These are phyloP conservation scores for Slavum lentiscoides DNA, from an alignment of 2,888 invertebrate species.

Conservation along the genomic window DNA sequence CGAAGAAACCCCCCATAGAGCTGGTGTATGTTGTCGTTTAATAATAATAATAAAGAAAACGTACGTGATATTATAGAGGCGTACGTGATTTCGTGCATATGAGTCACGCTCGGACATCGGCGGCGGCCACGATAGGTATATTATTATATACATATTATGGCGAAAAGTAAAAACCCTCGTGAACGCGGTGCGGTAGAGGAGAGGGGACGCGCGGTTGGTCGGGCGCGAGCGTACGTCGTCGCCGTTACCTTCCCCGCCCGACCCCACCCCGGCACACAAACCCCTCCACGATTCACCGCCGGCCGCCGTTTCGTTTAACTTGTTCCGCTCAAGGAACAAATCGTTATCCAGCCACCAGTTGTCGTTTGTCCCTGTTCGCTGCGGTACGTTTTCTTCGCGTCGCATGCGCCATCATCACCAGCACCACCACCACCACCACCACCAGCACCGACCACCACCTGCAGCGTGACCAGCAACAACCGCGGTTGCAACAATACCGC, in stretches of 20 bases:
- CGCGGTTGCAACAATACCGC: too few species aligned
- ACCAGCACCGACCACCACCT: not conserved
- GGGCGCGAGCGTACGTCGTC: slow-evolving; percentile 32
- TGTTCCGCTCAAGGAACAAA: slow-evolving; percentile 30
- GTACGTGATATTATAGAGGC: too few species aligned
- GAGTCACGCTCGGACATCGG: not conserved
- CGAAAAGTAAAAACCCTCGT: not conserved
- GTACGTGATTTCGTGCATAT: not conserved
- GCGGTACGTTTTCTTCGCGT: too few species aligned
- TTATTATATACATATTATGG: too few species aligned
- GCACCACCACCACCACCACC: not conserved
- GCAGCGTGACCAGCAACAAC: too few species aligned
- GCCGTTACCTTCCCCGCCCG: not conserved
- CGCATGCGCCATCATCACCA: not conserved
- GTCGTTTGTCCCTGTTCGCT: slow-evolving; percentile 35
- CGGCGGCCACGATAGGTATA: not conserved
- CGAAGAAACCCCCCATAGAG: too few species aligned
- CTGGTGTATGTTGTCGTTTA: too few species aligned
- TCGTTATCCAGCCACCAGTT: slow-evolving; percentile 46
- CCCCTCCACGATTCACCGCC: not conserved
- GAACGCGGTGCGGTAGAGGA: not conserved
- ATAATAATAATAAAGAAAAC: too few species aligned
- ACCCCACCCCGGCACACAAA: not conserved
- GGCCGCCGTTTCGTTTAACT: not conserved
- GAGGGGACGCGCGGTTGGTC: not conserved